phyloP scores from a whole-genome alignment of 2,113 vertebrate species.

The Pseudopodoces humilis region DNA sequence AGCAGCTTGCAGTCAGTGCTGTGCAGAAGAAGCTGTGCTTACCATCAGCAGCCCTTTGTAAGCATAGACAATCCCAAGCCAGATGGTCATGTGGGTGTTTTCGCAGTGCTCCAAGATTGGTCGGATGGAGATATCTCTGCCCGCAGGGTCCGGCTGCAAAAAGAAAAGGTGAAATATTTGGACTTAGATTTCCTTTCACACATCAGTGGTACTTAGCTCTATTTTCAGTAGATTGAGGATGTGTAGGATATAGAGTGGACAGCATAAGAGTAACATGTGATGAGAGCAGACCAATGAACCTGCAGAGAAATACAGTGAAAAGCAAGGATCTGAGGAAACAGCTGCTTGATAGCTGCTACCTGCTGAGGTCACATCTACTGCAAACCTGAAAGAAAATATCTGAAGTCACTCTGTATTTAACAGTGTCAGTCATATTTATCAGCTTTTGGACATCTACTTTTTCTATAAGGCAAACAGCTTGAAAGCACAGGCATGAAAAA shows the following conservation, averaged over 20 bases:
- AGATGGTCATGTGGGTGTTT: slow-evolving; percentile 99
- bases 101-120: slow-evolving; percentile 99
- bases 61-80: slow-evolving; percentile 98
- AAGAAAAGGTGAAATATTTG: background rate
- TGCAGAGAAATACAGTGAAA: background rate
- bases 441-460: background rate
- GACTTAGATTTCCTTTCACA: background rate
- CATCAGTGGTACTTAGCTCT: background rate
- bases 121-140: slow-evolving; percentile 94
- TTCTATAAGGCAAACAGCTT: background rate
- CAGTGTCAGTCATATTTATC: background rate
- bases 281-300: background rate
- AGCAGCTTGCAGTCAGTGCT: background rate
- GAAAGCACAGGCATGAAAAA: background rate
- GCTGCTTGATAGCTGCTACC: background rate
- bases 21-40: slow-evolving; percentile 57
- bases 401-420: background rate
- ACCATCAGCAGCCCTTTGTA: slow-evolving; percentile 99
- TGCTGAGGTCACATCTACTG: background rate
- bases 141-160: slow-evolving; percentile 92
- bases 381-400: background rate
- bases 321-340: background rate
- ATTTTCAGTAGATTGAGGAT: background rate
- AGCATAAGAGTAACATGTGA: background rate
- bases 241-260: background rate